These are phyloP conservation scores for Lytechinus pictus DNA, from an alignment of 35 echinoderm and acorn worm species.

Conservation along the genomic window DNA sequence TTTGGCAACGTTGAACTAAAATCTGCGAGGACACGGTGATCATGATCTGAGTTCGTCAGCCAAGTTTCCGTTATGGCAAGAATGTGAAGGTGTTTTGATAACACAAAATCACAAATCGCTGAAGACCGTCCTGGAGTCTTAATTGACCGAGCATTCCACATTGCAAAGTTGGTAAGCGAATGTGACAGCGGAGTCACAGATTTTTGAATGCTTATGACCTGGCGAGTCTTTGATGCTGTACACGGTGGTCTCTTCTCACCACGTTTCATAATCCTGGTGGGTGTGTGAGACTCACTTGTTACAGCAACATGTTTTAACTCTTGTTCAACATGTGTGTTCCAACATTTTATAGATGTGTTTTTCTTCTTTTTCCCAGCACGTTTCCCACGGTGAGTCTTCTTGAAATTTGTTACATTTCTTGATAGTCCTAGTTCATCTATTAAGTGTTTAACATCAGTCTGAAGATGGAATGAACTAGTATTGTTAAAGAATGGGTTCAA, in stretches of 20 bases:
- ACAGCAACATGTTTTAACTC: not conserved
- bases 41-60: slow-evolving; percentile 42
- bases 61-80: slow-evolving; percentile 73
- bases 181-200: not conserved
- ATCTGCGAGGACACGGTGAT: slow-evolving; percentile 34
- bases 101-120: slow-evolving; percentile 69
- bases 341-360: not conserved
- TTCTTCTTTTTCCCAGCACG: not conserved
- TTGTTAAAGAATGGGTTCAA: not conserved
- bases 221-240: not conserved
- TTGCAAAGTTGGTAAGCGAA: slow-evolving; percentile 25
- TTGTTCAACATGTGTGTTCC: too few species aligned
- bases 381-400: not conserved
- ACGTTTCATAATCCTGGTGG: not conserved
- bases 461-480: too few species aligned
- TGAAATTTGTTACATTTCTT: not conserved
- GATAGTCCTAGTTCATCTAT: not conserved
- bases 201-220: slow-evolving; percentile 12
- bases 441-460: too few species aligned
- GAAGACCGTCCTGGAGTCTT: slow-evolving; percentile 45
- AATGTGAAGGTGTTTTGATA: not conserved
- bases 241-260: not conserved
- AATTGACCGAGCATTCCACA: slow-evolving; percentile 59
- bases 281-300: not conserved
- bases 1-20: slow-evolving; percentile 49